Base-by-base conservation (phyloP, 2,888 invertebrate genomes). In the Odontothrips loti region DNA sequence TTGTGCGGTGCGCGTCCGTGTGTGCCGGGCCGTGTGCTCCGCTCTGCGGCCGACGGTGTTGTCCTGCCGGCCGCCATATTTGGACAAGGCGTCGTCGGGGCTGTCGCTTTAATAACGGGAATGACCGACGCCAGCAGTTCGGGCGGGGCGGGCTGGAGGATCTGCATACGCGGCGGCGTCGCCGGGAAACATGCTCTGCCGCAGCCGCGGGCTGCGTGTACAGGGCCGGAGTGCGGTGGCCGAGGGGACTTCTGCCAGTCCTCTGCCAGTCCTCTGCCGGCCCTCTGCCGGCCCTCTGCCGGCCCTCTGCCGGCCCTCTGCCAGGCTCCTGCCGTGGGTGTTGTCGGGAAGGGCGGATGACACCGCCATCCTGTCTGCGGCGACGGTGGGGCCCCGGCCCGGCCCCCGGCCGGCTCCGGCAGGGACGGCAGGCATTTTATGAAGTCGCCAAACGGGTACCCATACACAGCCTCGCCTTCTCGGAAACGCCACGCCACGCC, bases 381-480 rank as follows among this genome's bases (percentile, higher is more conserved):
- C 58, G 58, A 10, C 68, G 23, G 68, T 4, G 34, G 34, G 34
- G 34, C 1, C 63, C 63, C 10, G 63, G 23, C 68, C 23, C 51
- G 2, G 51, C 51, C 2, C 51, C 15, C 10, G 10, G 51, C 6
- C 3, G 51, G 6, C 51, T 51, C 58, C 1, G 58, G 34, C 3
- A 43, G 34, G 34, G 3, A 6, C 68, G 11, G 68, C 68, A 11
- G 11, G 68, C 68, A 10, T 75, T 75, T 75, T 75, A 75, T 75
- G 68, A 75, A 75, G 68, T 75, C 86, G 86, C 86, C 85, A 85
- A 85, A 86, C 86, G 86, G 86, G 86, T 86, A 86, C 85, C 34
- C 34, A 43, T 43, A 43, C 34, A 43, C 34, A 6, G 34, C 34
- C 34, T 43, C 34, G 34, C 34, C 34, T 86, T 86, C 86, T 86